Evolutionary conservation across 2,113 vertebrate genomes (phyloP).

Genomic region (Trematomus loennbergii): DNA sequence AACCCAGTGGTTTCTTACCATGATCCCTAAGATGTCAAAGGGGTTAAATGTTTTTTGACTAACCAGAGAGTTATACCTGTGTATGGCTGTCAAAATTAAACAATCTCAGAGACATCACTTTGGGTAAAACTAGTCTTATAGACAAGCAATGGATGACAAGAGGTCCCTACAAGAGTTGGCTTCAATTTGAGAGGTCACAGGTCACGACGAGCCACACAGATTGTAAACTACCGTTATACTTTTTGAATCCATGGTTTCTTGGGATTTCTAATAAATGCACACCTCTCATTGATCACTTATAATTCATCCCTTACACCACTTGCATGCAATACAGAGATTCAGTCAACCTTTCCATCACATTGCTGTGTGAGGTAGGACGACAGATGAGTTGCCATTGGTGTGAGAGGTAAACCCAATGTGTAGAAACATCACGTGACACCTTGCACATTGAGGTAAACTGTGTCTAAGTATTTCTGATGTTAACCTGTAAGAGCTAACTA

Average conservation of each 20-base stretch:
- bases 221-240: not conserved
- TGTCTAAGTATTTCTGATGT: not conserved
- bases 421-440: not conserved
- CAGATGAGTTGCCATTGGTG: conserved; percentile 13
- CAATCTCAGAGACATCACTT: not conserved
- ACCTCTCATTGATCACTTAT: not conserved
- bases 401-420: not conserved
- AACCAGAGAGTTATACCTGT: not conserved
- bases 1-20: not conserved
- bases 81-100: not conserved
- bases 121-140: not conserved
- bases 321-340: not conserved
- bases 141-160: not conserved
- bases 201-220: not conserved
- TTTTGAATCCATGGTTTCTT: not conserved
- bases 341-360: not conserved
- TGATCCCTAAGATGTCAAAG: not conserved
- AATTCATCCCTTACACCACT: not conserved
- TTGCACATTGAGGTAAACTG: not conserved
- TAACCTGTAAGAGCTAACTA: conserved; percentile 12
- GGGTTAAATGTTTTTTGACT: not conserved
- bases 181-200: not conserved
- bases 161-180: not conserved
- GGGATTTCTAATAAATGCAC: not conserved
- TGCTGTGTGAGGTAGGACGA: not conserved